Evolutionary conservation across 1,140 invertebrate species (phyloP).

Genomic region (Scaptomyza montana): DNA sequence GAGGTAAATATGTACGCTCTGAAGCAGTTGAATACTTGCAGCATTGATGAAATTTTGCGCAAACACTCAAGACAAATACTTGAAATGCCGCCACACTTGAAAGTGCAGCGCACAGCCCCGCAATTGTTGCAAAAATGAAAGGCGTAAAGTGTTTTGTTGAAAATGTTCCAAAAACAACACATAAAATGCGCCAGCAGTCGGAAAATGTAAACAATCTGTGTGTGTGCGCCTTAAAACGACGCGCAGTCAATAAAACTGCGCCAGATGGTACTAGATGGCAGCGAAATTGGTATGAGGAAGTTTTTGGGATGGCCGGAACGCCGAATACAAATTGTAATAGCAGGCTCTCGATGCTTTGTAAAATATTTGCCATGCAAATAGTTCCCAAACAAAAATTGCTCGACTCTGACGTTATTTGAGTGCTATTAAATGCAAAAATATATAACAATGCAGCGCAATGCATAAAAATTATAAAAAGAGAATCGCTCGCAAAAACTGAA

Average conservation of each 20-base stretch:
- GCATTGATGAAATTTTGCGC: slow-evolving; percentile 62
- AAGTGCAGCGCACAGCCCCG: slow-evolving; percentile 47
- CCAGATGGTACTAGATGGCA: slow-evolving; percentile 12
- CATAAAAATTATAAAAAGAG: slow-evolving; percentile 38
- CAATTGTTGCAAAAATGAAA: slow-evolving; percentile 74
- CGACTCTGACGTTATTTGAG: slow-evolving; percentile 51
- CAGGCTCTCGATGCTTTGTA: slow-evolving; percentile 31
- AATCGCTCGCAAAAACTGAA: slow-evolving; percentile 40
- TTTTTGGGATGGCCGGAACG: slow-evolving; percentile 26
- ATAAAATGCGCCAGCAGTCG: slow-evolving; percentile 8
- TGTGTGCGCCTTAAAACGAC: slow-evolving; percentile 40
- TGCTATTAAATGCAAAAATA: slow-evolving; percentile 80
- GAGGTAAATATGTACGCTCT: slow-evolving; percentile 33
- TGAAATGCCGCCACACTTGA: slow-evolving; percentile 60
- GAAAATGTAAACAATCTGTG: slow-evolving; percentile 64
- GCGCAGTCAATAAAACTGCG: slow-evolving; percentile 72
- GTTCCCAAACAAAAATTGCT: slow-evolving; percentile 25
- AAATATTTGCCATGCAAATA: slow-evolving; percentile 80
- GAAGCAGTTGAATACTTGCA: neutral
- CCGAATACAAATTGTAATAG: slow-evolving; percentile 62
- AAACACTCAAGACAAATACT: slow-evolving; percentile 50
- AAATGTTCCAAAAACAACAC: slow-evolving; percentile 79
- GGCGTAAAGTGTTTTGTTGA: slow-evolving; percentile 80
- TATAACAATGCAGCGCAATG: slow-evolving; percentile 65
- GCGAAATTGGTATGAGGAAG: neutral